phyloP scores from a whole-genome alignment of 2,113 vertebrate genomes.

The Grallaria varia region DNA sequence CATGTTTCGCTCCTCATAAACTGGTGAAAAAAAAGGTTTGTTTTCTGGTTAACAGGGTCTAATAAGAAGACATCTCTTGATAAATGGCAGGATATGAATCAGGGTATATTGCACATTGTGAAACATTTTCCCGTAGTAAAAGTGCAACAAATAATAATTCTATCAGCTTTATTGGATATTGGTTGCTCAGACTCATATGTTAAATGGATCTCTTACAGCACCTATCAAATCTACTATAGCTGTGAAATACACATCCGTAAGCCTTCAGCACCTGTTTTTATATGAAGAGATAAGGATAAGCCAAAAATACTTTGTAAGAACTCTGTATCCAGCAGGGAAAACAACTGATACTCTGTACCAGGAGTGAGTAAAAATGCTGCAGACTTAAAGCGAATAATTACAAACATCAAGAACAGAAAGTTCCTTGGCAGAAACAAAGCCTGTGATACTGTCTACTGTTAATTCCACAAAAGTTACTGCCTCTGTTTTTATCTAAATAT shows the following conservation, averaged over 20 bases:
- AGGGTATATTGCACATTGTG: conserved; percentile 32
- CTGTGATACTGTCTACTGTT: neutral
- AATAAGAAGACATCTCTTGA: conserved; percentile 50
- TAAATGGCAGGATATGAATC: conserved; percentile 66
- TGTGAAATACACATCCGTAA: conserved; percentile 15
- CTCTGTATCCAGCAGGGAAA: neutral
- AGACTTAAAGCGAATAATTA: neutral
- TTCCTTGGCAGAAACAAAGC: neutral
- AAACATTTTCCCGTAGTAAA: conserved; percentile 56
- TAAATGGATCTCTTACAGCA: neutral
- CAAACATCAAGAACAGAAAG: neutral
- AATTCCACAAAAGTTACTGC: neutral
- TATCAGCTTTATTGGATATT: conserved; percentile 59
- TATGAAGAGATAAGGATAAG: neutral
- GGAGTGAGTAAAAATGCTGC: neutral
- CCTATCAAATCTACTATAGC: neutral
- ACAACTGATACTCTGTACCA: neutral
- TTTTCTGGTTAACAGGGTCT: conserved; percentile 45
- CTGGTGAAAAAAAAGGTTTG: conserved; percentile 9
- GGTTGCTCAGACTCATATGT: neutral
- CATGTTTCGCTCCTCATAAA: conserved; percentile 51
- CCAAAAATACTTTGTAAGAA: neutral
- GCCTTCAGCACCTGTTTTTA: neutral
- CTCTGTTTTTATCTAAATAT: neutral
- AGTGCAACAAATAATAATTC: conserved; percentile 53